Conservation (phyloP, 2,113 vertebrate species). For the Ondatra zibethicus region DNA sequence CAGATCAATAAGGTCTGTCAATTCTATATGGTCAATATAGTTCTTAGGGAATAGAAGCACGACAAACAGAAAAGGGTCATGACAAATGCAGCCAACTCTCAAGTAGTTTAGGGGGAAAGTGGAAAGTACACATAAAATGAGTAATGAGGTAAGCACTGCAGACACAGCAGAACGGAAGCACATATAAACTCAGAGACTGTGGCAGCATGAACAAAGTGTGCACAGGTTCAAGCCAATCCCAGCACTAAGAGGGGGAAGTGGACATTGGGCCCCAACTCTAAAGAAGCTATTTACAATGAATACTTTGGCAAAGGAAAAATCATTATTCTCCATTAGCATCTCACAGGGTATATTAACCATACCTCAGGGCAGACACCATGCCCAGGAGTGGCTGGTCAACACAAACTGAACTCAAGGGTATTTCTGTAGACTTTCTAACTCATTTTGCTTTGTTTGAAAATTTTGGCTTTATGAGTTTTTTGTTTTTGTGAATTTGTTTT, state of each 20-base stretch:
- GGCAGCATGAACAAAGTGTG: not conserved
- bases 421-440: not conserved
- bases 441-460: not conserved
- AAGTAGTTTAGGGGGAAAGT: not conserved
- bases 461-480: not conserved
- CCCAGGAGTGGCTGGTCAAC: not conserved
- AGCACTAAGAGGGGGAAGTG: not conserved
- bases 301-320: not conserved
- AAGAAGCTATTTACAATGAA: not conserved
- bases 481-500: not conserved
- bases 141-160: not conserved
- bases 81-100: constrained; percentile 17
- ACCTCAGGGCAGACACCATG: not conserved
- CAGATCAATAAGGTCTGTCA: not conserved
- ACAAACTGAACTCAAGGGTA: not conserved
- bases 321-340: not conserved
- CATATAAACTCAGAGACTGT: not conserved
- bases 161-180: not conserved
- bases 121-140: not conserved
- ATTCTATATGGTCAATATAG: constrained; percentile 17
- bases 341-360: not conserved
- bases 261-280: not conserved
- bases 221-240: not conserved
- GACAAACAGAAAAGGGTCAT: not conserved
- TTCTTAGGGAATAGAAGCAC: constrained; percentile 31